phyloP scores from a whole-genome alignment of 2,888 invertebrate species.

The Athalia rosae region DNA sequence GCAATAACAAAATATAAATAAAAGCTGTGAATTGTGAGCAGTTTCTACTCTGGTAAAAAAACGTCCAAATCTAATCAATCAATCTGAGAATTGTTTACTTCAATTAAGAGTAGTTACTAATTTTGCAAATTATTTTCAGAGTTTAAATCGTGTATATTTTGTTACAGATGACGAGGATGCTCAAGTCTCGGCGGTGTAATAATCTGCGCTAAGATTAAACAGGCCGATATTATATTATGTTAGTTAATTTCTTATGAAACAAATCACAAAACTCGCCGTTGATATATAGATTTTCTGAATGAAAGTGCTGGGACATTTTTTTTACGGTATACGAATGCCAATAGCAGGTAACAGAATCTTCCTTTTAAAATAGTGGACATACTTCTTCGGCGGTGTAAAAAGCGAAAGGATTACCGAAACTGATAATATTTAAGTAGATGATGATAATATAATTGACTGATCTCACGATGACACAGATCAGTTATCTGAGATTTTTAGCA shows the following conservation, averaged over 20 bases:
- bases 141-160: slow-evolving; percentile 56
- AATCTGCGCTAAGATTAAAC: slow-evolving; percentile 45
- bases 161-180: slow-evolving; percentile 81
- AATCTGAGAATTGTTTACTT: no score
- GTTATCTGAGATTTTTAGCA: slow-evolving; percentile 31
- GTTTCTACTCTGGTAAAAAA: no score
- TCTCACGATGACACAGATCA: slow-evolving; percentile 26
- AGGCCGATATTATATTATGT: slow-evolving; percentile 27
- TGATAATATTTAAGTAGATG: slow-evolving; percentile 19
- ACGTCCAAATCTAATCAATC: neutral
- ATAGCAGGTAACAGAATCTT: slow-evolving; percentile 22
- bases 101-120: no score
- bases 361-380: slow-evolving; percentile 21
- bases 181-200: slow-evolving; percentile 79
- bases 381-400: neutral
- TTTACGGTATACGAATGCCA: slow-evolving; percentile 24
- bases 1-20: no score
- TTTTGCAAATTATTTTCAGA: slow-evolving; percentile 60
- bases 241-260: slow-evolving; percentile 32
- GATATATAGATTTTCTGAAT: neutral
- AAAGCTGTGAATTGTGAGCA: no score
- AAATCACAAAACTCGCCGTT: neutral
- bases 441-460: slow-evolving; percentile 18
- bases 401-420: slow-evolving; percentile 9
- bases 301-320: slow-evolving; percentile 42